phyloP scores from a whole-genome alignment of 2,888 invertebrate species.

The Galerucella calmariensis region DNA sequence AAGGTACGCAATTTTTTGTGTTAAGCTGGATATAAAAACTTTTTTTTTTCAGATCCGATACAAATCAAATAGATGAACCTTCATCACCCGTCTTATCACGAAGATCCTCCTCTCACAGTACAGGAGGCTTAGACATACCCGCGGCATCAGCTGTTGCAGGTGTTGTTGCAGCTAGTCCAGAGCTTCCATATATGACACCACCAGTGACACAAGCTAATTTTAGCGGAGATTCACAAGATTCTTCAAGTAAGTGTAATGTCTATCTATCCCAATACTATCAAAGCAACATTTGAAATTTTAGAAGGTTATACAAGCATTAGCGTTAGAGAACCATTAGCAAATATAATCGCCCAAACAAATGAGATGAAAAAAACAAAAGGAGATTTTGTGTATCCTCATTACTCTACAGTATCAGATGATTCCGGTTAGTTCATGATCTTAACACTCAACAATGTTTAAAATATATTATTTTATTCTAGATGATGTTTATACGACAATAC shows the following conservation, averaged over 20 bases:
- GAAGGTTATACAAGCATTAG: constrained; percentile 94
- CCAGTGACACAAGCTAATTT: constrained; percentile 76
- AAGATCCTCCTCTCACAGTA: constrained; percentile 66
- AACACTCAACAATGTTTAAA: background rate
- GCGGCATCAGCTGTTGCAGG: constrained; percentile 91
- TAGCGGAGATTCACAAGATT: constrained; percentile 92
- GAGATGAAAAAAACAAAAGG: constrained; percentile 63
- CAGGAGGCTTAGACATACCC: constrained; percentile 73
- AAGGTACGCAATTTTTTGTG: constrained; percentile 42
- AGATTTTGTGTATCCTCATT: constrained; percentile 73
- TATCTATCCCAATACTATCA: background rate
- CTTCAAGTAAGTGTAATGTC: constrained; percentile 72
- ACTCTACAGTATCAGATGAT: constrained; percentile 92
- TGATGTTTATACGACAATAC: constrained; percentile 92
- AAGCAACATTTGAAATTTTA: constrained; percentile 60
- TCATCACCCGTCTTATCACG: constrained; percentile 68
- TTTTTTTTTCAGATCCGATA: constrained; percentile 41
- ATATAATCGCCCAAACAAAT: constrained; percentile 76
- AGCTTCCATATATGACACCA: constrained; percentile 90
- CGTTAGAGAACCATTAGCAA: constrained; percentile 87
- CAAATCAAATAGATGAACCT: constrained; percentile 56
- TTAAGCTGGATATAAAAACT: background rate
- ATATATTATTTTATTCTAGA: constrained; percentile 66
- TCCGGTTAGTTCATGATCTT: constrained; percentile 71
- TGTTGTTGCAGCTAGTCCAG: constrained; percentile 86